These are phyloP conservation scores for Podilymbus podiceps DNA, from an alignment of 2,113 vertebrate species.

Conservation along the genomic window DNA sequence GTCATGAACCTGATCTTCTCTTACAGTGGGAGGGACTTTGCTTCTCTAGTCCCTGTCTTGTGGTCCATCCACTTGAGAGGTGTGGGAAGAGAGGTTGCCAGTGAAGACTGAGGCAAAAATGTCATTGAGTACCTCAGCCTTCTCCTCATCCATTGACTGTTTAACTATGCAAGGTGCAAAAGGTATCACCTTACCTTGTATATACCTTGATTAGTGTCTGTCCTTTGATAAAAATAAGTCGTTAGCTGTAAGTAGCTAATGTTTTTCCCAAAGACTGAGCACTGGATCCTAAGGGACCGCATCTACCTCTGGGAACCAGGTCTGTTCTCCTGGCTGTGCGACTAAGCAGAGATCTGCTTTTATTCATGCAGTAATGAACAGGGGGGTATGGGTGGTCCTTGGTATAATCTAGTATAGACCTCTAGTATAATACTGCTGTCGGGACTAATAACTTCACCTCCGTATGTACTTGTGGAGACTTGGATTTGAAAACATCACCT, in stretches of 20 bases:
- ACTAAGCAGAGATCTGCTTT: neutral
- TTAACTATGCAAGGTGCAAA: neutral
- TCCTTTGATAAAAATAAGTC: neutral
- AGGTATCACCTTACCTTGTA: neutral
- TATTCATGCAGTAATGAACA: neutral
- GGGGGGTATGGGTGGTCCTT: neutral
- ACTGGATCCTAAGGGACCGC: neutral
- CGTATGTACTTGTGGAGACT: neutral
- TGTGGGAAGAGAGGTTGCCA: no score
- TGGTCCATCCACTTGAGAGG: no score
- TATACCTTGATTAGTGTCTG: neutral
- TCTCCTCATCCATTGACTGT: no score
- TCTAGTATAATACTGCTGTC: neutral
- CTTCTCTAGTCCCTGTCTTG: no score
- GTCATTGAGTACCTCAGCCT: no score
- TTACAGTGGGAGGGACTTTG: no score
- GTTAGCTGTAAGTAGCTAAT: neutral
- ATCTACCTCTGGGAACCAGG: neutral
- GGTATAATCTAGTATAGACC: no score
- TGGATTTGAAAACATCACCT: neutral
- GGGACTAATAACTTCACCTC: neutral
- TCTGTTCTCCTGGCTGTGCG: neutral
- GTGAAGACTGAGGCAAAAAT: no score
- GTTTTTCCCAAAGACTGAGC: neutral
- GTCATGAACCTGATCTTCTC: no score